Percentiles rank a stretch among this genome's conserved stretches.
phyloP scores from a whole-genome alignment of 2,113 vertebrate genomes.

The Dasyprocta punctata region DNA sequence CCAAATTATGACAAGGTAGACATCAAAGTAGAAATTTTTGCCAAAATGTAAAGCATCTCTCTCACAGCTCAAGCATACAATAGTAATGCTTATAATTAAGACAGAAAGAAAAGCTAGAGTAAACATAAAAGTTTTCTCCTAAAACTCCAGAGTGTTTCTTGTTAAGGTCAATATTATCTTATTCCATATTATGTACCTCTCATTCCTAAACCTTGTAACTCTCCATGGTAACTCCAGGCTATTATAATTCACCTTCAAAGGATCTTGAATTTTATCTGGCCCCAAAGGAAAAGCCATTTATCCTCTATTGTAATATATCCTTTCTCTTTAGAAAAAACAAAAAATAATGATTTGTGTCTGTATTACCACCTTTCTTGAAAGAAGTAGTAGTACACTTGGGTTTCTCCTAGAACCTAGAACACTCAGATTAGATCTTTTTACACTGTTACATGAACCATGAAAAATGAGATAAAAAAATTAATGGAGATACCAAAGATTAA shows the following conservation, averaged over 20 bases:
- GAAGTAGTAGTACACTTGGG: constrained; percentile 25
- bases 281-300: constrained; percentile 29
- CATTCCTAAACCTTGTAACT: background rate
- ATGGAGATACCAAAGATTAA: constrained; percentile 28
- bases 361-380: constrained; percentile 26
- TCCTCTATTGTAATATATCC: background rate
- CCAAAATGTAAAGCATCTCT: background rate
- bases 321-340: constrained; percentile 14
- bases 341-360: constrained; percentile 23
- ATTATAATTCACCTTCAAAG: background rate
- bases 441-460: constrained; percentile 33
- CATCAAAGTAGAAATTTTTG: background rate
- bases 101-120: background rate
- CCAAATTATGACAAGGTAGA: background rate
- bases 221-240: background rate
- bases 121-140: background rate
- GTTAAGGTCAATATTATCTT: background rate
- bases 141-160: constrained; percentile 23
- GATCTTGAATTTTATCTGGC: constrained; percentile 2
- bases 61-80: background rate
- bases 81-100: background rate
- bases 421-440: background rate
- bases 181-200: background rate
- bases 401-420: constrained; percentile 2
- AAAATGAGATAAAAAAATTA: constrained; percentile 55